phyloP scores from a whole-genome alignment of 1,140 invertebrate genomes.

The Hestina assimilis region DNA sequence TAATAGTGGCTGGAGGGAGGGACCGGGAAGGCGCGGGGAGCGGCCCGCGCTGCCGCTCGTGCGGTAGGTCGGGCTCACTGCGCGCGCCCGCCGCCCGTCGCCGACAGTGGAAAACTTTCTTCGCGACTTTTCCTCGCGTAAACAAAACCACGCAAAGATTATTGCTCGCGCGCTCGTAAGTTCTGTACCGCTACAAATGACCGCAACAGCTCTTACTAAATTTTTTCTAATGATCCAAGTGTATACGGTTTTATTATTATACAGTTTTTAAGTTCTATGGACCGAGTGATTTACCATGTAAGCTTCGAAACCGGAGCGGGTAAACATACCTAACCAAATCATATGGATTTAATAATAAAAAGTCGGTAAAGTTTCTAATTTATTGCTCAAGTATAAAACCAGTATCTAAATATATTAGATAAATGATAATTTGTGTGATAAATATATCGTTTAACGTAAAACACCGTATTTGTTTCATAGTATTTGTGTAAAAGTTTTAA shows the following conservation, averaged over 20 bases:
- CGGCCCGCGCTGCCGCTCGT: conserved; percentile 57
- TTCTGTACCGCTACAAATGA: conserved; percentile 2
- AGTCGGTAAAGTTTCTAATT: conserved; percentile 71
- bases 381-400: conserved; percentile 27
- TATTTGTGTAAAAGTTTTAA: background rate
- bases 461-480: background rate
- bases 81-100: conserved; percentile 64
- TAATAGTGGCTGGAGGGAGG: conserved; percentile 75
- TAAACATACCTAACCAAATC: conserved; percentile 47
- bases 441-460: background rate
- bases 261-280: conserved; percentile 19
- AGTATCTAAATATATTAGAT: background rate
- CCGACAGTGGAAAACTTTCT: conserved; percentile 73
- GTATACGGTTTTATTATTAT: background rate
- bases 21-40: conserved; percentile 68
- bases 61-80: conserved; percentile 76
- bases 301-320: conserved; percentile 47
- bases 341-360: conserved; percentile 75
- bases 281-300: conserved; percentile 43
- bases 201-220: background rate
- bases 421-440: background rate
- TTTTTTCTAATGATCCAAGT: conserved; percentile 9
- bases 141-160: conserved; percentile 49
- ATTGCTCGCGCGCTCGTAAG: conserved; percentile 26
- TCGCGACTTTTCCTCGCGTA: conserved; percentile 72